These are phyloP conservation scores for Drosophila multiciliata DNA, from an alignment of 2,888 invertebrate genomes.

Conservation along the genomic window DNA sequence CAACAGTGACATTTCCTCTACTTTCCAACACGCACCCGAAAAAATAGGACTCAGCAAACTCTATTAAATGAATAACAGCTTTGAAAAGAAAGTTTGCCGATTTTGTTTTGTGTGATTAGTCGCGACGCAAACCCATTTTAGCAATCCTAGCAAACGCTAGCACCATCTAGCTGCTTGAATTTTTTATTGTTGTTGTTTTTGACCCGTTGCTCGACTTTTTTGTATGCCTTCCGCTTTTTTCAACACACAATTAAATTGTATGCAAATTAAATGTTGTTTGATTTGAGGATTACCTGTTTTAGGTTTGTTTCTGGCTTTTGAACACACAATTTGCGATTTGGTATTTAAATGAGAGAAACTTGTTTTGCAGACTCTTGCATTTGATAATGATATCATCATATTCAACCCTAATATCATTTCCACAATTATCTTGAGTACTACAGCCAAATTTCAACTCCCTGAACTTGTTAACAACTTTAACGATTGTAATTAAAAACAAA, in stretches of 20 bases:
- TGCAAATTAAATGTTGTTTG: conserved; percentile 12
- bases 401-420: conserved; percentile 23
- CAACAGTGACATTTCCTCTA: conserved; percentile 19
- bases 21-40: conserved; percentile 35
- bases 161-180: conserved; percentile 5
- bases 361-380: conserved; percentile 17
- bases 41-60: conserved; percentile 38
- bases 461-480: conserved; percentile 31
- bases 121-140: conserved; percentile 25
- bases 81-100: conserved; percentile 19
- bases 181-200: conserved; percentile 32
- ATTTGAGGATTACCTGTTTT: conserved; percentile 1
- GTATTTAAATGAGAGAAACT: conserved; percentile 19
- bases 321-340: conserved; percentile 23
- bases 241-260: conserved; percentile 19
- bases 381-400: conserved; percentile 46
- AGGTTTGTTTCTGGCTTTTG: conserved; percentile 9
- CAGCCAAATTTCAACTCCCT: conserved; percentile 11
- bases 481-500: conserved; percentile 43
- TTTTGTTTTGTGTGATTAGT: conserved; percentile 13
- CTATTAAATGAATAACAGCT: conserved; percentile 21
- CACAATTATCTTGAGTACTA: conserved; percentile 29
- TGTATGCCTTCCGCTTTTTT: conserved; percentile 35
- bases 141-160: conserved; percentile 24
- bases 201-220: conserved; percentile 63